phyloP scores from a whole-genome alignment of 2,113 vertebrate species.

The Panthera tigris region DNA sequence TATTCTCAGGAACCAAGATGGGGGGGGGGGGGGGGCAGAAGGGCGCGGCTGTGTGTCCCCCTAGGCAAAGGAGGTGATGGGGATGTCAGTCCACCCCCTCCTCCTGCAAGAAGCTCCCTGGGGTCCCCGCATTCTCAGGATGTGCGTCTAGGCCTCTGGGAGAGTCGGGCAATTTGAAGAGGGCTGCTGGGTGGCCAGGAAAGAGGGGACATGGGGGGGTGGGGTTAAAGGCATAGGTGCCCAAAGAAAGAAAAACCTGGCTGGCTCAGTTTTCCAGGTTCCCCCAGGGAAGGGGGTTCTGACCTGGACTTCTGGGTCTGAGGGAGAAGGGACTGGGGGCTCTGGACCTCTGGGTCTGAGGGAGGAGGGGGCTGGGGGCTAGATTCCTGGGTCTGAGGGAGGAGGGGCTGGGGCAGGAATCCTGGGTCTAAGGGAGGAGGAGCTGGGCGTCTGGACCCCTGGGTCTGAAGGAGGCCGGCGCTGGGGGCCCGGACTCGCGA shows the following conservation, averaged over 20 bases:
- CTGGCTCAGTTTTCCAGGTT: not conserved
- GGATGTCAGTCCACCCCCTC: not conserved
- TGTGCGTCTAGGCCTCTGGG: slow-evolving; percentile 77
- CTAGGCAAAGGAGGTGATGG: accelerated
- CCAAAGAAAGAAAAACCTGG: not conserved
- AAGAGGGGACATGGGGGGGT: not conserved
- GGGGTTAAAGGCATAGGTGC: not conserved
- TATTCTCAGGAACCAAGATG: not conserved
- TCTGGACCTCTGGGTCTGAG: not conserved
- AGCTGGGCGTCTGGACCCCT: not conserved
- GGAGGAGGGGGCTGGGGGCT: not conserved
- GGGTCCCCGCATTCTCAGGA: not conserved
- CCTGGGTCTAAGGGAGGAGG: not conserved
- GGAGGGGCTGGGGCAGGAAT: too few species aligned
- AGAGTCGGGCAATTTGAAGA: not conserved
- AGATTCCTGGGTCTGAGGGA: not conserved
- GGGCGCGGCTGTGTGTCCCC: not conserved
- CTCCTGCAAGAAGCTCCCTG: not conserved
- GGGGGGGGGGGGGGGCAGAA: too few species aligned
- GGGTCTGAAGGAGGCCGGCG: not conserved
- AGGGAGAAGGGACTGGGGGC: not conserved
- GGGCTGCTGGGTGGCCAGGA: not conserved
- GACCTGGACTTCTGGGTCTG: not conserved
- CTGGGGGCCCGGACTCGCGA: not conserved
- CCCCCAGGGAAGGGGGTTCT: not conserved